phyloP scores from a whole-genome alignment of 2,888 invertebrate genomes.

The Lutraria lutraria region DNA sequence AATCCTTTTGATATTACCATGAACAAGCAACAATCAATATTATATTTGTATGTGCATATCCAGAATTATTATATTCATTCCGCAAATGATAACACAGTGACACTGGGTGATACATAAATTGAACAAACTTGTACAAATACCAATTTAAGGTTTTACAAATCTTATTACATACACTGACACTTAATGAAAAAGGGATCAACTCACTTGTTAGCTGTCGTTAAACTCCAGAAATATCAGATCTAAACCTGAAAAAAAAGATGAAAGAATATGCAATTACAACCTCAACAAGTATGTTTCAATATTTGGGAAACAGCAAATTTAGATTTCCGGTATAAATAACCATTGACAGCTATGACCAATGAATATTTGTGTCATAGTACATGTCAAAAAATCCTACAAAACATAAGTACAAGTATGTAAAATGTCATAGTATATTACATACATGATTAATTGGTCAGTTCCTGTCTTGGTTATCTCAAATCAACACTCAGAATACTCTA shows the following conservation, averaged over 20 bases:
- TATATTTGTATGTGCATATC: too few species aligned
- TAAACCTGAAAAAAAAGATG: not conserved
- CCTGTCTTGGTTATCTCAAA: slow-evolving; percentile 6
- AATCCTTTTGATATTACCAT: too few species aligned
- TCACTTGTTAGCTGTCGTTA: not conserved
- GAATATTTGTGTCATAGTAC: not conserved
- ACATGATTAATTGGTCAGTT: slow-evolving; percentile 18
- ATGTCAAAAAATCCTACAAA: not conserved
- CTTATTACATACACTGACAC: too few species aligned
- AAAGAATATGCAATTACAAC: not conserved
- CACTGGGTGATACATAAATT: too few species aligned
- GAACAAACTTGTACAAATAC: too few species aligned
- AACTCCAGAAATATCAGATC: not conserved
- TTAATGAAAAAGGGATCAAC: not conserved
- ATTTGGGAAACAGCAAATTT: not conserved
- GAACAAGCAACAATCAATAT: too few species aligned
- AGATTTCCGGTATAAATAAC: not conserved
- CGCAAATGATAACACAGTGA: too few species aligned
- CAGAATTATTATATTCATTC: too few species aligned
- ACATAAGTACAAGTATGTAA: not conserved
- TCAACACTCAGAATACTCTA: not conserved
- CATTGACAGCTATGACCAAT: not conserved
- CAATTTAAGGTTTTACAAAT: too few species aligned
- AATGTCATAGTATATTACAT: not conserved
- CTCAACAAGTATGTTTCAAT: not conserved